These are phyloP conservation scores for Squalus acanthias DNA, from an alignment of 2,797 vertebrate genomes.

Conservation along the genomic window DNA sequence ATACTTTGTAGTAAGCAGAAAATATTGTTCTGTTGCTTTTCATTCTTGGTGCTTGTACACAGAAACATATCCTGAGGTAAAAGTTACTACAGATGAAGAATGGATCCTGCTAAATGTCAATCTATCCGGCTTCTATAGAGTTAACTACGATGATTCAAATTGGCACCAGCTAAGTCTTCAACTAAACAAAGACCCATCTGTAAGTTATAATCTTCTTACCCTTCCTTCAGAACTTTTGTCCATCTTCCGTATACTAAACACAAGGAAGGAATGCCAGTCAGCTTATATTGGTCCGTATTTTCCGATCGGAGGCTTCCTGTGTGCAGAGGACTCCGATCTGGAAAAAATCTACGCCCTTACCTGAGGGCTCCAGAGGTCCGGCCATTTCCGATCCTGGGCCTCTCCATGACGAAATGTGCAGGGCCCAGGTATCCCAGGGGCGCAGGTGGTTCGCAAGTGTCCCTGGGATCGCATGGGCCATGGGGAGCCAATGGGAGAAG, in stretches of 20 bases:
- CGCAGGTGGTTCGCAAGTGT: too few species aligned
- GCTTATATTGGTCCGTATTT: not conserved
- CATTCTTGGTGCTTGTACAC: constrained; percentile 39
- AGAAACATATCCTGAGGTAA: constrained; percentile 64
- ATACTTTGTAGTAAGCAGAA: not conserved
- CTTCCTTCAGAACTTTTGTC: not conserved
- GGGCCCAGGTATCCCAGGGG: too few species aligned
- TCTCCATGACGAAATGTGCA: too few species aligned
- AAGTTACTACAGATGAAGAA: constrained; percentile 52
- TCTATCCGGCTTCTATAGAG: constrained; percentile 61
- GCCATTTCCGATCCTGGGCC: too few species aligned
- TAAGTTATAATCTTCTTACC: constrained; percentile 45
- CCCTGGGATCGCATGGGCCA: too few species aligned
- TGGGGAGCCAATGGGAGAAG: too few species aligned
- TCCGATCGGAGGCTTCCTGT: too few species aligned
- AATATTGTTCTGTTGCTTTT: not conserved
- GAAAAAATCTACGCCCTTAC: too few species aligned
- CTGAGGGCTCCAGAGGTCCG: too few species aligned
- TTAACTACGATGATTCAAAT: constrained; percentile 61
- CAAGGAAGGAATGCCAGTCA: not conserved
- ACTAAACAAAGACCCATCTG: constrained; percentile 61
- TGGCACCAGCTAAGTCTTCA: constrained; percentile 56
- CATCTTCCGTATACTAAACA: not conserved
- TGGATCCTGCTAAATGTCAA: constrained; percentile 68
- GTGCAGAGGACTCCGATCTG: too few species aligned